A percentile compares a stretch with the other conserved stretches of the same genome.
Evolutionary conservation across 2,888 invertebrate species (phyloP).

Genomic region (Chymomyza amoena): DNA sequence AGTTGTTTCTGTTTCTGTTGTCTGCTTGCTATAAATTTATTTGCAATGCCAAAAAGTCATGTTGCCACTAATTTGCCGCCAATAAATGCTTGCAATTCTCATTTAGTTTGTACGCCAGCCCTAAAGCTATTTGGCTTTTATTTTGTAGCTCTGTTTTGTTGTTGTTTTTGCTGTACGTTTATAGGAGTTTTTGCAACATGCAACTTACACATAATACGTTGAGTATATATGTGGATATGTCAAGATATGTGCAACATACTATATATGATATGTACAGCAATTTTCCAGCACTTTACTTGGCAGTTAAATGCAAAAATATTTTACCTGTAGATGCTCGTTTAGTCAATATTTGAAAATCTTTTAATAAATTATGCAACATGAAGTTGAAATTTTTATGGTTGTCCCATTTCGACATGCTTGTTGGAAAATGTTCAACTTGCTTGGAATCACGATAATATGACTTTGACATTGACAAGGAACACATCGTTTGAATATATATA

Average conservation of each 20-base stretch:
- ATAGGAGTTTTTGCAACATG: neutral
- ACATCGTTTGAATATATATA: neutral
- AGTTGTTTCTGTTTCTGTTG: conserved; percentile 1
- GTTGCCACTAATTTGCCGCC: conserved; percentile 47
- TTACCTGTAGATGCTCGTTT: conserved; percentile 68
- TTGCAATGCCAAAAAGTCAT: conserved; percentile 46
- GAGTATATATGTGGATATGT: too few relatives aligned
- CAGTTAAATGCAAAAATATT: conserved; percentile 68
- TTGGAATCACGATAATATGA: conserved; percentile 57
- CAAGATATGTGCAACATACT: too few relatives aligned
- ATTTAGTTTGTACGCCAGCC: neutral
- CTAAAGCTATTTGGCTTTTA: conserved; percentile 17
- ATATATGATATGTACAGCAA: neutral
- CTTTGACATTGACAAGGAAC: conserved; percentile 60
- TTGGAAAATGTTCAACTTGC: conserved; percentile 20
- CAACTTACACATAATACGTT: neutral
- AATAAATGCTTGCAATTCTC: conserved; percentile 21
- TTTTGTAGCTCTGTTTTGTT: neutral
- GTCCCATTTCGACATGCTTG: conserved; percentile 13
- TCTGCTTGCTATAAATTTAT: conserved; percentile 38
- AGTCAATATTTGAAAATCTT: conserved; percentile 63
- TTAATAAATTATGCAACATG: conserved; percentile 67
- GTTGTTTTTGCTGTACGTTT: neutral
- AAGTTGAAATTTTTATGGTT: conserved; percentile 37
- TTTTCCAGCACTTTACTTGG: conserved; percentile 51